Base-by-base conservation (phyloP, 2,888 invertebrate species). In the Amphipoea lucens region DNA sequence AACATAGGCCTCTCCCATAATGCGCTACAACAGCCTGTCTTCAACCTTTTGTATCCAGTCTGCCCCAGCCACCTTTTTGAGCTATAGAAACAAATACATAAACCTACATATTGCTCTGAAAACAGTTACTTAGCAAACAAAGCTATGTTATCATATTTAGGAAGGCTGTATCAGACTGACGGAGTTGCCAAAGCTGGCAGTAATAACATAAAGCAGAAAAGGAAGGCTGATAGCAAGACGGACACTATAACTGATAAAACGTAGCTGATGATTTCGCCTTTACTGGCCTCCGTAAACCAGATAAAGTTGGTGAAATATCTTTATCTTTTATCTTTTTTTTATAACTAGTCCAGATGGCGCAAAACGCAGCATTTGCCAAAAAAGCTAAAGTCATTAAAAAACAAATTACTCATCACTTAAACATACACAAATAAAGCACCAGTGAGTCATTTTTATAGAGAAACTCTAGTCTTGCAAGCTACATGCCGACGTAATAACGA, bases 361-460 rank as follows among this genome's bases (percentile, higher is more conserved):
- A 9, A 3, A 23, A 54, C 23, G 7, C 23, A 54, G 54, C 23
- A 23, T 57, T 23, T 23, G 23, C 57, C 57, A 60, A 60, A 60
- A 20, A 60, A n/a, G 57, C n/a, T 60, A 11, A 57, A 57, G n/a
- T n/a, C n/a, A n/a, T n/a, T 48, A 9, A n/a, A n/a, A 60, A 12
- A 60, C n/a, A n/a, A 60, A 60, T 11, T 11, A n/a, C n/a, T 60
- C 57, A n/a, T 60, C n/a, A 60, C n/a, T 11, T n/a, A 60, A 57
- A 23, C 4, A 45, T 36, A 57, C 40, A 42, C 23, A 71, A 77
- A 78, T 51, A 74, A 75, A 78, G 74, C 40, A 20, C 29, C 40
- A 71, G 75, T 84, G 84, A 86, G 71, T 89, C 82, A 89, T 88
- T 81, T 88, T 89, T 85, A 74, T 79, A 72, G 71, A 72, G 83